Base-by-base conservation (phyloP, 1,140 invertebrate species). In the Apis mellifera region DNA sequence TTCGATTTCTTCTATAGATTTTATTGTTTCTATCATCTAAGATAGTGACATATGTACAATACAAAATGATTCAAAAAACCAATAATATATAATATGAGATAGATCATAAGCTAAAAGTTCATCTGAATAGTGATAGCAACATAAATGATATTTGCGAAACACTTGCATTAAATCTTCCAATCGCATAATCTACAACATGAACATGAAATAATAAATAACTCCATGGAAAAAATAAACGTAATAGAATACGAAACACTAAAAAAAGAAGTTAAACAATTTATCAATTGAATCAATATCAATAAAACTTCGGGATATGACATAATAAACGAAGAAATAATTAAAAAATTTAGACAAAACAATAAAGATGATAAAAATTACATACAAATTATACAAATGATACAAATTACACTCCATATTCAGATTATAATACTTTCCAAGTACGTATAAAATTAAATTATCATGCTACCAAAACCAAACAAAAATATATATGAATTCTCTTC, bases 391-490 rank as follows among this genome's bases (percentile, higher is more conserved):
- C 26, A 26, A 26, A 26, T 26, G 26, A 26, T 26, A 26, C 1
- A 26, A 26, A 26, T 26, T 42, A 42, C 5, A 42, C 4, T 4
- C 32, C 0, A 42, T 7, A 42, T 42, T 42, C 32, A 42, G 32
- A 42, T 42, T 42, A 1, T 42, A 48, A 15, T 84, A 86, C 69
- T 80, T 42, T 42, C 32, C 32, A 42, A 0, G 5, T 42, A 42
- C 32, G 2, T 94, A 90, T 90, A 94, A 93, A 83, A 90, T 15
- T 70, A 91, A 77, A 89, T 93, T 12, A 86, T 92, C 13, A 88
- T 91, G 86, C 75, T 93, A 50, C 60, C 60, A 9, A 92, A 92
- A 85, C 88, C 87, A 48, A 86, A 87, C 15, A 73, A 54, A 78
- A 62, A 11, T 15, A 17, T 76, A 7, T n/a, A 75, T 60, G 76